Base-by-base conservation (phyloP, 2,797 vertebrate species). In the Sphaeramia orbicularis region DNA sequence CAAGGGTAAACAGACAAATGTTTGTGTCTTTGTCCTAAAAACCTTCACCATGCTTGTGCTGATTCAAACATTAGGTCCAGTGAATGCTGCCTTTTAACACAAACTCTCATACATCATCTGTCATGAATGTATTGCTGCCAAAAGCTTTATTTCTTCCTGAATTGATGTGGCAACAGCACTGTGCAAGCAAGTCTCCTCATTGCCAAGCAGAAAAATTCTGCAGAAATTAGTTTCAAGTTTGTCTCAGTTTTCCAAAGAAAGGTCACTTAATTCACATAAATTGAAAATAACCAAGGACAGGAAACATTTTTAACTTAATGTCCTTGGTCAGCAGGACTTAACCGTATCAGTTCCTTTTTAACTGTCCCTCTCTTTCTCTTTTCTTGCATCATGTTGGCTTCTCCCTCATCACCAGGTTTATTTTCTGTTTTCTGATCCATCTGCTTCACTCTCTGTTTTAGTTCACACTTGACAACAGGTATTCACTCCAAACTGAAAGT, bases 341-440 rank as follows among this genome's bases (percentile, higher is more conserved):
- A 9, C 30, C 32, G 71, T 78, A 72, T 74, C 76, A 40, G 60
- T 88, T 86, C 76, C 76, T 74, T 82, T 84, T 81, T 86, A 45
- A 54, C 54, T 43, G 42, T 59, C 61, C 56, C 21, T 50, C 45
- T 76, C 68, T 81, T 70, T 74, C 60, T 16, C 54, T 65, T 61
- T 66, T 84, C 78, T 88, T 87, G 80, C 81, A 76, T 84, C 77
- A 85, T 81, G 68, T 55, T 41, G 76, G 65, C 61, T 69, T 86
- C 64, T 74, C 53, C 67, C 70, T 75, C 59, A 75, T 84, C 68
- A 51, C 74, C 50, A 66, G 59, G 48, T 82, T 74, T 63, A 51
- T 67, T 78, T 72, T 84, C 56, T 64, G 45, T 65, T 66, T 87
- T 72, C 16, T 54, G 36, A 45, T 9, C 13, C 10, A 9, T 7